Conservation (phyloP, 2,888 invertebrate species). For the Sericinus montela region DNA sequence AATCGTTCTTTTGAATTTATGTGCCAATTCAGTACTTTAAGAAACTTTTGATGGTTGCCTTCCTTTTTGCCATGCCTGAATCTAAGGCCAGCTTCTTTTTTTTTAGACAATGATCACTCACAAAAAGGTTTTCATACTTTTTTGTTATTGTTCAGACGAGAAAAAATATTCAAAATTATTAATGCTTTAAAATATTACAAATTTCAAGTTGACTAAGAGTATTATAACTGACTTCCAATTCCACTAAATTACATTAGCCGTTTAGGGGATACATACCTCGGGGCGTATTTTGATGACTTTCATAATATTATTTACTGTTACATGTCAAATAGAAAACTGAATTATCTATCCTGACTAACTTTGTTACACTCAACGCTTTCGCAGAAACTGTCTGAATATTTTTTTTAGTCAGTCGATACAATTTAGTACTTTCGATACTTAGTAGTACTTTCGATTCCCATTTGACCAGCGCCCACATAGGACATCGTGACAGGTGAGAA, state of each 20-base stretch:
- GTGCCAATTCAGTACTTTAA: neutral
- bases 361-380: constrained; percentile 5
- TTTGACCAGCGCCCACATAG: too few species aligned
- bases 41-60: neutral
- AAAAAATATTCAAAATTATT: too few species aligned
- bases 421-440: neutral
- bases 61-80: too few species aligned
- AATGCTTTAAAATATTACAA: too few species aligned
- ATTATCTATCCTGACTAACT: constrained; percentile 4
- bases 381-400: neutral
- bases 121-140: too few species aligned
- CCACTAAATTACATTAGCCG: constrained; percentile 13
- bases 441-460: too few species aligned
- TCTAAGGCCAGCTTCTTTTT: too few species aligned
- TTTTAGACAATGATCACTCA: too few species aligned
- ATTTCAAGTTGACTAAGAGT: too few species aligned
- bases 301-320: constrained; percentile 23
- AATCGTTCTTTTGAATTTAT: constrained; percentile 14
- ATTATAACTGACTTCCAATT: constrained; percentile 9
- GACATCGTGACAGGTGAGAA: too few species aligned
- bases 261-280: constrained; percentile 20
- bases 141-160: too few species aligned
- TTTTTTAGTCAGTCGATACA: neutral
- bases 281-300: constrained; percentile 26
- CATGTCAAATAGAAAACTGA: constrained; percentile 3